Evolutionary conservation across 2,113 vertebrate species (phyloP), one percentile per base, ranked within the genome.

Genomic region (Trachemys scripta): DNA sequence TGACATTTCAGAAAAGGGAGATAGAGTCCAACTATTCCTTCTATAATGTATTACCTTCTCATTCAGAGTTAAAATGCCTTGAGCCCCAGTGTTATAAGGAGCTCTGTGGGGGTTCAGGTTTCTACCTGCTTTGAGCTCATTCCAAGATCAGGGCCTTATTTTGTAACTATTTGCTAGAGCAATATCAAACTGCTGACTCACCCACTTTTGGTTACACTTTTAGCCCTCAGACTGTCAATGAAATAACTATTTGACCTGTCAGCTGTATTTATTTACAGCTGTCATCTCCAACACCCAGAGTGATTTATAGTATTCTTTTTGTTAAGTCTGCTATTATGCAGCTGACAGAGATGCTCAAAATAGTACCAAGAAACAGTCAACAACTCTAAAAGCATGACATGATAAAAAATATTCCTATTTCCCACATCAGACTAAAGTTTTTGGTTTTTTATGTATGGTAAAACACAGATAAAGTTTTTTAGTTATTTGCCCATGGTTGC

Each of bases 191-290:
- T 86, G 95, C 96, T 96, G 95, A 96, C 85, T 93, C 89, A 59
- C 17, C 88, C 25, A 49, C 85, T 91, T 97, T 97, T 85, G 85
- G 94, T 94, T 92, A 96, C 94, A 54, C 90, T 94, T 97, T 96
- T 95, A 97, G 95, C 90, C 54, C 19, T 49, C 93, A 82, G 75
- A 83, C 92, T 95, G 95, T 90, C 94, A 96, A 94, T 94, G 86
- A 17, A 94, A 49, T 75, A 92, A 93, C 89, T 96, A 97, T 98
- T 96, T 94, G 95, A 97, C 84, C 85, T 94, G 96, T 97, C 97
- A 97, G 95, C 94, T 97, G 89, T 92, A 96, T 90, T 97, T 96
- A 97, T 95, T 96, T 96, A 97, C 91, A 97, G 96, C 96, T 96
- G 94, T 96, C 96, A 97, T 90, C 95, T 92, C 90, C 56, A 88